Percentiles rank a stretch among this genome's conserved stretches.
These are phyloP conservation scores for Dione juno DNA, from an alignment of 2,888 invertebrate genomes.

Conservation along the genomic window DNA sequence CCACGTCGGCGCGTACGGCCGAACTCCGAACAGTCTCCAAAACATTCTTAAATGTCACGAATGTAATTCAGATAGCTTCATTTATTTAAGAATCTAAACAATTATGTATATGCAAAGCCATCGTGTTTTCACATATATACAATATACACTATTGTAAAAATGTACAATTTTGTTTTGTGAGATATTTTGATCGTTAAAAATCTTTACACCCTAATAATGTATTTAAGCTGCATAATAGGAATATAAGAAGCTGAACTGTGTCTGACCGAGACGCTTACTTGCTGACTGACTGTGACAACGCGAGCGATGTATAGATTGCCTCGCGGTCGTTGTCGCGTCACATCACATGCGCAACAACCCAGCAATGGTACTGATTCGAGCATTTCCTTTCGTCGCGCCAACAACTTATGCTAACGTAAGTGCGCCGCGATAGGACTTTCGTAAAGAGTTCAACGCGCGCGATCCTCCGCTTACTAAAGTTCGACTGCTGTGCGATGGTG, in stretches of 20 bases:
- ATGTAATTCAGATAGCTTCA: not conserved
- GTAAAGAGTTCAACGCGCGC: constrained; percentile 78
- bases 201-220: no score
- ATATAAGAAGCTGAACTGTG: constrained; percentile 40
- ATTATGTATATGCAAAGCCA: not conserved
- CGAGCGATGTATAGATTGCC: not conserved
- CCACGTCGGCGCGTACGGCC: no score
- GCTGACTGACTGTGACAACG: constrained; percentile 30
- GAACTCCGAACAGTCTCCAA: no score
- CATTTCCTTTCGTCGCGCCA: constrained; percentile 3
- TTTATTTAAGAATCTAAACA: not conserved
- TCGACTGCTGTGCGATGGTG: no score
- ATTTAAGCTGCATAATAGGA: constrained; percentile 36
- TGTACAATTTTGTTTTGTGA: no score
- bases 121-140: no score
- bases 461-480: constrained; percentile 40
- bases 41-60: no score
- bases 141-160: no score
- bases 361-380: constrained; percentile 15
- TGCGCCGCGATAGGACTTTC: constrained; percentile 55
- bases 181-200: not conserved
- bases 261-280: constrained; percentile 19
- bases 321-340: not conserved
- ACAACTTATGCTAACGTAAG: constrained; percentile 16
- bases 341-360: not conserved